Conservation (phyloP, 1,140 invertebrate species). For the Bradynema listronoti region DNA sequence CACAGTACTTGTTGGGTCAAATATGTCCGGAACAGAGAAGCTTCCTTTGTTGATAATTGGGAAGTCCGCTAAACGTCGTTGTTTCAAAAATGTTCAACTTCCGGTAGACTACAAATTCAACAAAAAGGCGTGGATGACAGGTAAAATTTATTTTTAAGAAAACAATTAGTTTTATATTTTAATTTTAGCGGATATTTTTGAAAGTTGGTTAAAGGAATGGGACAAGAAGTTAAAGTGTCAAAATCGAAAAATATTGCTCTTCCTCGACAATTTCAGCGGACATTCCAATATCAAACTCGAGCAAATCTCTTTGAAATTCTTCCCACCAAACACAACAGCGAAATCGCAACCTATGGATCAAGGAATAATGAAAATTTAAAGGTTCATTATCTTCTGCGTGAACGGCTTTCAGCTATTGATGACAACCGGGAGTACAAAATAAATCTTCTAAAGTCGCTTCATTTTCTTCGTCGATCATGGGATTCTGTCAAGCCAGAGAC, state of each 20-base stretch:
- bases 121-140: constrained; percentile 62
- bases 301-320: constrained; percentile 24
- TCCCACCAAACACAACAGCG: constrained; percentile 31
- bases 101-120: constrained; percentile 59
- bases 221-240: constrained; percentile 35
- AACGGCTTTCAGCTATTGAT: too few species aligned
- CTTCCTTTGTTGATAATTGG: constrained; percentile 60
- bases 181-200: constrained; percentile 54
- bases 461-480: too few species aligned
- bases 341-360: too few species aligned
- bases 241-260: constrained; percentile 30
- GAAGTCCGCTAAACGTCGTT: constrained; percentile 60
- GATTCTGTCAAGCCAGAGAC: too few species aligned
- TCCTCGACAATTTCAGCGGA: constrained; percentile 37
- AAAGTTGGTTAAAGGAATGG: constrained; percentile 36
- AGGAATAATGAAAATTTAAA: too few species aligned
- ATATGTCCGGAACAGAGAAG: constrained; percentile 60
- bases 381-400: too few species aligned
- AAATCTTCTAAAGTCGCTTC: too few species aligned
- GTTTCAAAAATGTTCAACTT: constrained; percentile 60
- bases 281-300: constrained; percentile 15
- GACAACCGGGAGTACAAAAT: too few species aligned
- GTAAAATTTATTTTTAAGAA: too few species aligned
- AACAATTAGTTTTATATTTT: too few species aligned
- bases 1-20: constrained; percentile 59